Evolutionary conservation across 1,140 invertebrate genomes (phyloP).

Genomic region (Choristoneura fumiferana): DNA sequence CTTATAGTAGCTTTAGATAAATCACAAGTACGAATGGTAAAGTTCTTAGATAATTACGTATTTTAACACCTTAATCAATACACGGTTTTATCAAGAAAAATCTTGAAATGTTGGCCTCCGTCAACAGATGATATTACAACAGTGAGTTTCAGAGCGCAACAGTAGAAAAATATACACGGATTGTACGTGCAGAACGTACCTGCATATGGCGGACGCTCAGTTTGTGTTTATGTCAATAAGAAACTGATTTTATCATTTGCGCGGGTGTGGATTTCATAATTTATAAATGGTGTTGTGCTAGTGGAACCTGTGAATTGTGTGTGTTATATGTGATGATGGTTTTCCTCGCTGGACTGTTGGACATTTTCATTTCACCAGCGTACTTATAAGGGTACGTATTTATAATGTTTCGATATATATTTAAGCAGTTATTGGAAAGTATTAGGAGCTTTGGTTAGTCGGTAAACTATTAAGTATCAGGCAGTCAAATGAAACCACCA

Average conservation of each 20-base stretch:
- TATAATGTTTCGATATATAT: slow-evolving; percentile 55
- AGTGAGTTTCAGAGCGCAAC: slow-evolving; percentile 38
- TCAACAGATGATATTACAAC: slow-evolving; percentile 8
- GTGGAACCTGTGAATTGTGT: slow-evolving; percentile 68
- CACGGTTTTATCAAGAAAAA: too few species aligned
- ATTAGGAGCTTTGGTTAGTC: slow-evolving; percentile 1
- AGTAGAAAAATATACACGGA: slow-evolving; percentile 41
- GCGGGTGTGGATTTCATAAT: slow-evolving; percentile 72
- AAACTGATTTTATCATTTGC: slow-evolving; percentile 71
- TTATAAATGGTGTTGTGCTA: slow-evolving; percentile 61
- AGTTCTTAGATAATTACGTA: too few species aligned
- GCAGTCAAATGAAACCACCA: neutral
- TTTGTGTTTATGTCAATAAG: slow-evolving; percentile 78
- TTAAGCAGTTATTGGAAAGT: slow-evolving; percentile 13
- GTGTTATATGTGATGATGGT: slow-evolving; percentile 70
- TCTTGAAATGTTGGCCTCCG: too few species aligned
- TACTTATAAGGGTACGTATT: slow-evolving; percentile 70
- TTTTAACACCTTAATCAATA: too few species aligned
- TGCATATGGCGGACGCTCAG: slow-evolving; percentile 75
- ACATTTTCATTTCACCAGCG: slow-evolving; percentile 56
- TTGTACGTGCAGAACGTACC: slow-evolving; percentile 63
- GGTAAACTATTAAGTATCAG: neutral
- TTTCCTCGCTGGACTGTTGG: slow-evolving; percentile 59
- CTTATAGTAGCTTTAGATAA: too few species aligned
- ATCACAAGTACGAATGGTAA: too few species aligned